Base-by-base conservation (phyloP, 1,140 invertebrate species). In the Oryzaephilus surinamensis region DNA sequence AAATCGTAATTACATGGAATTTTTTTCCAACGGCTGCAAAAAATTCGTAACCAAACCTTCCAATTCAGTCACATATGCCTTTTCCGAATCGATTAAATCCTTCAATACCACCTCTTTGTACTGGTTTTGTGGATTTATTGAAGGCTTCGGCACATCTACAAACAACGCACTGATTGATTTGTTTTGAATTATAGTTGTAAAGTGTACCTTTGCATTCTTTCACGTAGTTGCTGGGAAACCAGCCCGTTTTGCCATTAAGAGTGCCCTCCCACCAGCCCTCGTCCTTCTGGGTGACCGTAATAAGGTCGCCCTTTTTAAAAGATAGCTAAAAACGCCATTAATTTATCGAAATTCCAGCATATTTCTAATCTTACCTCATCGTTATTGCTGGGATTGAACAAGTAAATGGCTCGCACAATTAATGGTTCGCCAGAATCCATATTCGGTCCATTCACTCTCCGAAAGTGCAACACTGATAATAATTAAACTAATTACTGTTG, bases 211-310 rank as follows among this genome's bases (percentile, higher is more conserved):
- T 87, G 55, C 79, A 79, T 62, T 94, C 89, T 55, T 83, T 86
- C 12, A 96, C 91, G 75, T 96, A 97, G 67, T 97, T 95, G 48
- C 88, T 90, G 42, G 95, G 95, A 70, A 98, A 98, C 95, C 95
- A 98, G 49, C 93, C 94, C 44, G 93, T 96, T 61, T 88, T 86
- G 32, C 90, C 92, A 45, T 85, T 77, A 12, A 96, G 66, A 2
- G 92, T 97, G 10, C 93, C 95, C 69, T 98, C 94, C 94, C 94
- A 97, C 77, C 93, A 96, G 16, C 90, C 93, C 30, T 93, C 94
- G 60, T 97, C 82, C 54, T 91, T 84, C 35, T 72, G 70, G 10
- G 93, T 97, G 18, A 99, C 81, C 10, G 91, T 94, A 43, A 99
- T 97, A 30, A 97, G 73, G 66, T 98, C 94, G 31, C 93, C 92